Base-by-base conservation (phyloP, 2,797 vertebrate species). In the Pogoniulus pusillus region DNA sequence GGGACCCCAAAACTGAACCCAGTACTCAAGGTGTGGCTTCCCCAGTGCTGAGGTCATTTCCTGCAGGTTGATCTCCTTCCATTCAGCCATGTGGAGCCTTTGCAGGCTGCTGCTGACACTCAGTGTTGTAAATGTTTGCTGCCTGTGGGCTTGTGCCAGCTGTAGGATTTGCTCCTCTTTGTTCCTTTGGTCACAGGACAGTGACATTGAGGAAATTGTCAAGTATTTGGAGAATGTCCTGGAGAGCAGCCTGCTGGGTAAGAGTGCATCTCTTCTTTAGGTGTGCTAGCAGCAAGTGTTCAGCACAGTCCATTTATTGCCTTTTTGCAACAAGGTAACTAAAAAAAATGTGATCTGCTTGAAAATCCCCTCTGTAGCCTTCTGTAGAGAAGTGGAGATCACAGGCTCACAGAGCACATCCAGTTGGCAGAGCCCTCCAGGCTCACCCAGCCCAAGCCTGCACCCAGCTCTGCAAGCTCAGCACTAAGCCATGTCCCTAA, bases 171-270 rank as follows among this genome's bases (percentile, higher is more conserved):
- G 57, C 43, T 78, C 11, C 81, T 49, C 47, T 49, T 49, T 24
- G 12, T 85, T 19, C 23, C 93, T 66, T 14, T 75, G 47, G 51
- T 88, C 18, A 78, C 93, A 98, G 97, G 97, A 98, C 90, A 98
- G 97, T 83, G 97, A 98, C 74, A 58, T 85, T 1, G 96, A 97
- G 72, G 96, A 95, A 3, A 94, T 98, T 96, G 95, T 96, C 78
- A 70, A 80, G 30, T 96, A 96, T 94, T 90, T 98, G 96, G 97
- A 98, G 91, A 91, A 90, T 5, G 89, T 96, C 49, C 86, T 98
- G 89, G 89, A 91, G n/a, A 96, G 79, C 4, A 94, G 91, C 43
- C 95, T 96, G 39, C 37, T 84, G 34, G 97, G 97, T 98, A 73
- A 97, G 96, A 35, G 41, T 30, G 4, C 45, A 4, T 7, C 30